Conservation (phyloP, 2,797 vertebrate species). For the Lepilemur septentrionalis region DNA sequence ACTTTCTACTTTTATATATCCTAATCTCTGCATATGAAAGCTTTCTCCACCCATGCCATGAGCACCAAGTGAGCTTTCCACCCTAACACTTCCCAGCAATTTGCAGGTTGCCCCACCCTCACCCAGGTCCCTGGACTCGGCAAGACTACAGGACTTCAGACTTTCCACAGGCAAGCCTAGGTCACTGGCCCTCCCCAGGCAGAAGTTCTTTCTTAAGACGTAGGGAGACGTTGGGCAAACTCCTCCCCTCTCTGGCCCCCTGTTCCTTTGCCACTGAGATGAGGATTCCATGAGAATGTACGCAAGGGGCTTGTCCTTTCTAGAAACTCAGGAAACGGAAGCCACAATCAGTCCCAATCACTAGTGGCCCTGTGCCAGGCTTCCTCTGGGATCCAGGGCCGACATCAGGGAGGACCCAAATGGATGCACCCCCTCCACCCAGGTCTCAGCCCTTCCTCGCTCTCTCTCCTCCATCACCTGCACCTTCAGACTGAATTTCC, state of each 20-base stretch:
- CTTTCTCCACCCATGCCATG: too few species aligned
- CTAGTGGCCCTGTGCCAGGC: background rate
- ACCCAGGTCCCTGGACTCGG: background rate
- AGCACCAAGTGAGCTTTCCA: too few species aligned
- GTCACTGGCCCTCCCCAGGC: background rate
- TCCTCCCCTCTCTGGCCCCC: background rate
- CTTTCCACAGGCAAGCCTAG: rapidly evolving
- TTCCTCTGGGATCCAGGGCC: background rate
- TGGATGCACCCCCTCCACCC: too few species aligned
- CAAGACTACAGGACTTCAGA: background rate
- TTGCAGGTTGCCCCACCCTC: background rate
- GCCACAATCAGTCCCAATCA: background rate
- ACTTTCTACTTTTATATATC: too few species aligned
- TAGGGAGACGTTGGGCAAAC: background rate
- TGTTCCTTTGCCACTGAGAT: background rate
- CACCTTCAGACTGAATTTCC: background rate
- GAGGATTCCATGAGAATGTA: background rate
- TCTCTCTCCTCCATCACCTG: rapidly evolving
- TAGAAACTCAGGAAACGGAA: background rate
- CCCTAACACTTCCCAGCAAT: background rate
- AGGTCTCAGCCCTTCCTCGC: rapidly evolving
- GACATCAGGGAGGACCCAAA: background rate
- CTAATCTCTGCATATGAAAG: too few species aligned
- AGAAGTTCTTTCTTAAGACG: background rate
- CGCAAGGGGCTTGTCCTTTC: background rate